A percentile compares a stretch with the other conserved stretches of the same genome.
phyloP scores from a whole-genome alignment of 2,113 vertebrate genomes.

The Syrmaticus mikado region DNA sequence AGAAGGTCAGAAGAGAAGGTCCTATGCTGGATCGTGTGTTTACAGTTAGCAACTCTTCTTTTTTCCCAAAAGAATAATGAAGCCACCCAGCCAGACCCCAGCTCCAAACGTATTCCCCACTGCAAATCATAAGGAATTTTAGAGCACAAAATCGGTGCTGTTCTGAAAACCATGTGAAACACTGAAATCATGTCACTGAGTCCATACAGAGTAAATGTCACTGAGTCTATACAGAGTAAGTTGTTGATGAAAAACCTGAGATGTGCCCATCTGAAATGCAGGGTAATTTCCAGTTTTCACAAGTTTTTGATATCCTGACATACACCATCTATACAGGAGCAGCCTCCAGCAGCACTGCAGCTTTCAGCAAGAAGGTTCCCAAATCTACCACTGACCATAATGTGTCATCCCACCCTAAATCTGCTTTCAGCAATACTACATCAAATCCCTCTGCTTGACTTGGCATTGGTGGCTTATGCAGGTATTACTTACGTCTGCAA shows the following conservation, averaged over 20 bases:
- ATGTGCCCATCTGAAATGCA: neutral
- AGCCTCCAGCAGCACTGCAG: neutral
- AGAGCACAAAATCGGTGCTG: neutral
- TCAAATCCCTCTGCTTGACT: neutral
- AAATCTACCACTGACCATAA: neutral
- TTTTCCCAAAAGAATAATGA: neutral
- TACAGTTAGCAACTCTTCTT: neutral
- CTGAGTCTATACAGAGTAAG: neutral
- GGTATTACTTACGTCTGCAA: neutral
- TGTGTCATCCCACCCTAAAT: neutral
- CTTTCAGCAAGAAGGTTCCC: neutral
- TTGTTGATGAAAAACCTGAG: neutral
- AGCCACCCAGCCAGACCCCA: neutral
- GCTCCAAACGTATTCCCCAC: neutral
- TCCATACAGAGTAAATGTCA: neutral
- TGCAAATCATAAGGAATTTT: neutral
- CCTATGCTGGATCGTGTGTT: neutral
- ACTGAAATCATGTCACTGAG: neutral
- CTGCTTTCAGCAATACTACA: neutral
- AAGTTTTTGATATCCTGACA: neutral
- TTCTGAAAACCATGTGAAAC: neutral
- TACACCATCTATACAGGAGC: neutral
- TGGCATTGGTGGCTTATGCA: neutral
- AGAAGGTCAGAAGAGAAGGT: neutral
- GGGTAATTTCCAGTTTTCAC: neutral